phyloP scores from a whole-genome alignment of 2,113 vertebrate species.

The Struthidea cinerea region DNA sequence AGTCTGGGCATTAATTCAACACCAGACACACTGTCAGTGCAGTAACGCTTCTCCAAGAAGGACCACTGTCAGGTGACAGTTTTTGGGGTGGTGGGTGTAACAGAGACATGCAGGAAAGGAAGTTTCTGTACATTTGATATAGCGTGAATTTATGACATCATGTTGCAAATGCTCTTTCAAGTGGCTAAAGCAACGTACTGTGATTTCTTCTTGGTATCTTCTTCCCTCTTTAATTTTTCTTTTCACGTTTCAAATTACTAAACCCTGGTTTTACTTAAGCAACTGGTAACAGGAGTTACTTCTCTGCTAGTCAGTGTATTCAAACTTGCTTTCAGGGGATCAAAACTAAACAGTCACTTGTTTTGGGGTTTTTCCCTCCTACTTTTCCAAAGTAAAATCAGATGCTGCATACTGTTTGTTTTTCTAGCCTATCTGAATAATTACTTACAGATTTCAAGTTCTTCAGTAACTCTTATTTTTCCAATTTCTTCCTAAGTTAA shows the following conservation, averaged over 20 bases:
- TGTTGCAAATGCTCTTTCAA: neutral
- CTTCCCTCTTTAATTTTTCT: neutral
- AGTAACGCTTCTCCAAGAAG: neutral
- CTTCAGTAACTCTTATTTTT: neutral
- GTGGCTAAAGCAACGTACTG: neutral
- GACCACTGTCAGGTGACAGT: neutral
- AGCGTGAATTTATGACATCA: neutral
- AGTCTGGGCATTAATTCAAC: neutral
- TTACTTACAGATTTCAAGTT: neutral
- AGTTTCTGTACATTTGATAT: neutral
- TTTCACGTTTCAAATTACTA: neutral
- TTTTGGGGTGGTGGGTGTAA: neutral
- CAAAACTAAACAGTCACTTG: neutral
- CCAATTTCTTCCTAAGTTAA: neutral
- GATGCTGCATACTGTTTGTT: too few species aligned
- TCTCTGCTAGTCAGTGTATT: neutral
- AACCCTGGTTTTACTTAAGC: neutral
- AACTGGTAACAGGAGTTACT: neutral
- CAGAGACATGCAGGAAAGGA: neutral
- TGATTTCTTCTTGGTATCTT: neutral
- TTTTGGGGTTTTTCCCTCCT: neutral
- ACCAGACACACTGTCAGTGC: neutral
- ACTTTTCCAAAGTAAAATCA: too few species aligned
- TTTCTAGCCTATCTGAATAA: too few species aligned
- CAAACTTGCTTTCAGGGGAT: neutral